Evolutionary conservation across 2,113 vertebrate species (phyloP), one percentile per base, ranked within the genome.

Genomic region (Brachyhypopomus occidentalis): DNA sequence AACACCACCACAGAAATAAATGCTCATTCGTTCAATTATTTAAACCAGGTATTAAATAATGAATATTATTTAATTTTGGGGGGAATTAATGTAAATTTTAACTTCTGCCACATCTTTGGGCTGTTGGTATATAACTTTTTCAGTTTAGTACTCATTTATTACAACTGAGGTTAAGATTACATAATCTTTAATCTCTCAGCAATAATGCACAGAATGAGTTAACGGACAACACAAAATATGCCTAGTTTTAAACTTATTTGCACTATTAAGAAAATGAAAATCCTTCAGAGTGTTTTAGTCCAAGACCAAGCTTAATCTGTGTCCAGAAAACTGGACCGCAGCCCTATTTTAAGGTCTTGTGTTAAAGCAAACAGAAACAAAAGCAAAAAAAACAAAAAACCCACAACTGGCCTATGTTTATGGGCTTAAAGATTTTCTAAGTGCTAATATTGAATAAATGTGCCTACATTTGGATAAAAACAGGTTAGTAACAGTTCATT

Each of bases 401-500:
- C 74, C 55, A 5, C 45, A 71, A 86, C 75, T 84, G 81, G 83
- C 80, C 85, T 83, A 19, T 79, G 81, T 67, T 77, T 34, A 36
- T 34, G 48, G 62, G 79, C 66, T 66, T 87, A 73, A 87, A 83
- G 75, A 63, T 87, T 74, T 78, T 79, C 22, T 77, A 87, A 85
- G 85, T 90, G 86, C 89, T 81, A 82, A 79, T 83, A 85, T 88
- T 81, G 78, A 22, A 82, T 75, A 59, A 77, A 27, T 82, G 22
- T 66, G 38, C 64, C 38, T 80, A 56, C 58, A 72, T 60, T 48
- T 74, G 23, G 72, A 27, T 60, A 30, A 75, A 75, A 59, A 80
- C 20, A 70, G 48, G 64, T 62, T 52, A 75, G 45, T 75, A 79
- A 85, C 27, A 66, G 22, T 34, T 83, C 76, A 82, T 67, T 77